These are phyloP conservation scores for Pimpla rufipes DNA, from an alignment of 2,888 invertebrate genomes.

Conservation along the genomic window DNA sequence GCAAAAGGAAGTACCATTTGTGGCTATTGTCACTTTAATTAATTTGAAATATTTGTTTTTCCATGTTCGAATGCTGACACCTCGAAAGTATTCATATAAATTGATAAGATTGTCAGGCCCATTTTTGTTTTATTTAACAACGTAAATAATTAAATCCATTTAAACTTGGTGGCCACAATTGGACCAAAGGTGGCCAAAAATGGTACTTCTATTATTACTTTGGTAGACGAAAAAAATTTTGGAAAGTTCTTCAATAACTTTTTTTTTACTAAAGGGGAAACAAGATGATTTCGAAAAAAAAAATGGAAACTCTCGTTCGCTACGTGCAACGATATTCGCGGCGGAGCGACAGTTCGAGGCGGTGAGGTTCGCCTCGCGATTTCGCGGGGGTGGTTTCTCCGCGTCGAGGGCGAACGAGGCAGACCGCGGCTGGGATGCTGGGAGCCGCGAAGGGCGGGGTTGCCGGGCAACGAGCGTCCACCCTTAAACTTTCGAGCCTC, in stretches of 20 bases:
- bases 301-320: background rate
- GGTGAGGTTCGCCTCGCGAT: conserved; percentile 1
- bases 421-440: conserved; percentile 39
- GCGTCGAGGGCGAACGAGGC: conserved; percentile 15
- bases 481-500: conserved; percentile 81
- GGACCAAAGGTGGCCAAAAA: no score
- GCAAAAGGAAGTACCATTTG: no score
- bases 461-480: conserved; percentile 37
- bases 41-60: no score
- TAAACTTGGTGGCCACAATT: no score
- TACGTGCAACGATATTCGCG: background rate
- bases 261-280: background rate
- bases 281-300: background rate
- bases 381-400: conserved; percentile 18
- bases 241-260: background rate
- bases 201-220: background rate
- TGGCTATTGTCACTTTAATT: no score
- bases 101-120: no score
- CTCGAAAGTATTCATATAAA: no score
- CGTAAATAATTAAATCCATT: no score
- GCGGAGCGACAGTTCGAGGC: conserved; percentile 1
- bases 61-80: no score
- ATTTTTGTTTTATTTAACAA: no score
- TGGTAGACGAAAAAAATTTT: background rate
- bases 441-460: conserved; percentile 1